These are phyloP conservation scores for Zaprionus africanus DNA, from an alignment of 1,140 invertebrate species.

Conservation along the genomic window DNA sequence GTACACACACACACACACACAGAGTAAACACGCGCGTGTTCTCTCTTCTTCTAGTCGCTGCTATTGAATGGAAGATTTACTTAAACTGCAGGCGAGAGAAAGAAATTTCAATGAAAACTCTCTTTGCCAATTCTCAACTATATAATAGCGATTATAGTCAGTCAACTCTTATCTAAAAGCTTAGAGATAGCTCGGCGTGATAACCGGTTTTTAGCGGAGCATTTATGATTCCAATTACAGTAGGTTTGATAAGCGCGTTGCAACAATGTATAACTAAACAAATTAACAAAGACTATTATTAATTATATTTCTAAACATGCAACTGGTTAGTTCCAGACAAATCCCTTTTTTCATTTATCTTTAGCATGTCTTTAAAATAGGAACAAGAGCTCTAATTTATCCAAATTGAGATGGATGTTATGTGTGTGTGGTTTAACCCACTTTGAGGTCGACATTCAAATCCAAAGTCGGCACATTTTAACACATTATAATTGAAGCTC, in stretches of 20 bases:
- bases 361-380: not conserved
- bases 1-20: slow-evolving; percentile 22
- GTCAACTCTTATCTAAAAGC: slow-evolving; percentile 26
- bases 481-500: slow-evolving; percentile 37
- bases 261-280: not conserved
- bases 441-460: slow-evolving; percentile 34
- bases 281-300: not conserved
- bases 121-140: not conserved
- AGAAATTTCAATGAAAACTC: slow-evolving; percentile 6
- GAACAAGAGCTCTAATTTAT: slow-evolving; percentile 15
- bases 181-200: slow-evolving; percentile 31
- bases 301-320: not conserved
- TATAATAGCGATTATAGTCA: not conserved
- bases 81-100: not conserved
- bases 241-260: slow-evolving; percentile 19
- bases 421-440: slow-evolving; percentile 35
- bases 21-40: slow-evolving; percentile 48
- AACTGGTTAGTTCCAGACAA: not conserved
- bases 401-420: slow-evolving; percentile 27
- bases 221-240: slow-evolving; percentile 31
- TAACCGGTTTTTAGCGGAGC: slow-evolving; percentile 42
- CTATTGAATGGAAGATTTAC: slow-evolving; percentile 39
- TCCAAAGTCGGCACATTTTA: slow-evolving; percentile 25
- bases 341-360: not conserved
- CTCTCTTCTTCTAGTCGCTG: slow-evolving; percentile 42